A percentile compares a stretch with the other conserved stretches of the same genome.
Evolutionary conservation across 2,113 vertebrate species (phyloP).

Genomic region (Acinonyx jubatus): DNA sequence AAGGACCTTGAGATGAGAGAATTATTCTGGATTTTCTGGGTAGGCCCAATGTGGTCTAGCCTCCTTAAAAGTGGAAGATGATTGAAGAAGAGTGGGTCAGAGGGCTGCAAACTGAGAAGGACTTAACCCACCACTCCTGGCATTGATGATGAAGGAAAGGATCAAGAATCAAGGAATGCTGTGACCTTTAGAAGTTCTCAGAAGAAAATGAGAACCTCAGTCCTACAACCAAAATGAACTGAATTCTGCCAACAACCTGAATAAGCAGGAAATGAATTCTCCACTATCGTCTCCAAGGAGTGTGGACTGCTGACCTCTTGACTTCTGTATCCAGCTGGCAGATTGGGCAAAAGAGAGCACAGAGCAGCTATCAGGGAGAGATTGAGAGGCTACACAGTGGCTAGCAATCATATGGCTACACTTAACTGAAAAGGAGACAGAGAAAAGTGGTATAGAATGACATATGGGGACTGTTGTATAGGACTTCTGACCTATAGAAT

Average conservation of each 20-base stretch:
- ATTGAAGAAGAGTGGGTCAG: not conserved
- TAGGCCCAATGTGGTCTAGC: not conserved
- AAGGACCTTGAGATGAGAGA: not conserved
- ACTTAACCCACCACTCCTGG: not conserved
- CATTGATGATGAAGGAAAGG: not conserved
- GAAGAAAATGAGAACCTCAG: not conserved
- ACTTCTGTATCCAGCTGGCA: not conserved
- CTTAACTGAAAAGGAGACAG: not conserved
- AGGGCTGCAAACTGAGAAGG: not conserved
- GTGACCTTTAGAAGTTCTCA: not conserved
- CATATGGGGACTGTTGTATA: not conserved
- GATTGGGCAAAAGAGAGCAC: not conserved
- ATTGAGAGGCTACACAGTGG: not conserved
- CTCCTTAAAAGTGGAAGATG: not conserved
- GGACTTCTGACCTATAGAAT: not conserved
- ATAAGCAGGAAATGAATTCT: not conserved
- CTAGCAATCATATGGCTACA: not conserved
- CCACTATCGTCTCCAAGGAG: not conserved
- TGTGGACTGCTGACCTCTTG: accelerated
- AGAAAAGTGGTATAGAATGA: not conserved
- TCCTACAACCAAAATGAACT: not conserved
- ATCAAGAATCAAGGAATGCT: not conserved
- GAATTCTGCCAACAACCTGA: not conserved
- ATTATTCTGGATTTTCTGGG: not conserved
- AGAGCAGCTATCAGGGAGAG: not conserved